A percentile compares a stretch with the other conserved stretches of the same genome.
These are phyloP conservation scores for Notolabrus celidotus DNA, from an alignment of 2,797 vertebrate genomes.

Conservation along the genomic window DNA sequence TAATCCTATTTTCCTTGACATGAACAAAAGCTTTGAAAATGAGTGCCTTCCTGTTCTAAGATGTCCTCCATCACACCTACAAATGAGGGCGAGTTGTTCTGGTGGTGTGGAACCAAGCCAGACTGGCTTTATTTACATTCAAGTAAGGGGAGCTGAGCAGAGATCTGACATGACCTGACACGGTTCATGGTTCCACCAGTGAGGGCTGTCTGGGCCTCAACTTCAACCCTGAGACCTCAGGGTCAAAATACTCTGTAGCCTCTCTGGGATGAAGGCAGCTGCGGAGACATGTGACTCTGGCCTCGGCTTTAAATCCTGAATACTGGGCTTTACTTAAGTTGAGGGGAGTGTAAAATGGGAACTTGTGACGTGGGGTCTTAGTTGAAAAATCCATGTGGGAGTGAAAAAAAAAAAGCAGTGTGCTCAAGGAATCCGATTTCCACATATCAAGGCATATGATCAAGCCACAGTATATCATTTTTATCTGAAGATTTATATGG, in stretches of 20 bases:
- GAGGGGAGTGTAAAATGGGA: constrained; percentile 33
- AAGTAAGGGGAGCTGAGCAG: constrained; percentile 65
- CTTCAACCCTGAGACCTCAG: constrained; percentile 54
- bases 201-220: constrained; percentile 60
- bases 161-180: constrained; percentile 76
- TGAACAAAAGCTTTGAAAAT: constrained; percentile 5
- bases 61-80: constrained; percentile 33
- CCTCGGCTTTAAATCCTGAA: constrained; percentile 51
- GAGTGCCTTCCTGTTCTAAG: constrained; percentile 17
- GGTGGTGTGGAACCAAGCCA: constrained; percentile 61
- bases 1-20: not conserved
- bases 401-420: constrained; percentile 19
- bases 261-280: constrained; percentile 58
- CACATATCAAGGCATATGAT: constrained; percentile 65
- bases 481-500: constrained; percentile 77
- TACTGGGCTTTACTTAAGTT: constrained; percentile 58
- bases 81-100: constrained; percentile 31
- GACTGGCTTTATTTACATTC: constrained; percentile 72
- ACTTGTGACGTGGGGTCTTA: constrained; percentile 29
- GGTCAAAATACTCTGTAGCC: constrained; percentile 70
- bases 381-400: constrained; percentile 58
- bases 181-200: constrained; percentile 73
- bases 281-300: constrained; percentile 72
- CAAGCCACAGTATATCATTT: constrained; percentile 60
- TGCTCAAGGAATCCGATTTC: constrained; percentile 63